Evolutionary conservation across 2,113 vertebrate species (phyloP).

Genomic region (Heterotilapia buettikoferi): DNA sequence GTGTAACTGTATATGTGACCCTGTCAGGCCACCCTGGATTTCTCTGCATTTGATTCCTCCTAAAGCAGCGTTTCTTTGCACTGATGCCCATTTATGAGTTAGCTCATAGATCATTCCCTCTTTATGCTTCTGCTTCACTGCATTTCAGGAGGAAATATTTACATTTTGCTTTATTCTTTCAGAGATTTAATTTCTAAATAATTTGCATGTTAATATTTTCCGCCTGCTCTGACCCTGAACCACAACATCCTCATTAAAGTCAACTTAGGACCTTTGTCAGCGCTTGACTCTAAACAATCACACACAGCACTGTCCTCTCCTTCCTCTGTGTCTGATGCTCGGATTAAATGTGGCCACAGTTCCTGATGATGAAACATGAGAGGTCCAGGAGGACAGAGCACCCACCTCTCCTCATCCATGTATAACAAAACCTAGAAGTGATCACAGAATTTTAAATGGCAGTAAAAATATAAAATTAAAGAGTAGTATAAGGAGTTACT

Average conservation of each 20-base stretch:
- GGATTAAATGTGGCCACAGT: neutral
- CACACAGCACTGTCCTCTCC: neutral
- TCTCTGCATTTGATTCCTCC: neutral
- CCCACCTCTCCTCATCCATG: neutral
- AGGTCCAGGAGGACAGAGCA: neutral
- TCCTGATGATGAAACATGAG: neutral
- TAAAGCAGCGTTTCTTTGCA: neutral
- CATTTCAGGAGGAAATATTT: neutral
- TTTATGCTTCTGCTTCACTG: rapidly evolving
- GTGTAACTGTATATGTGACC: neutral
- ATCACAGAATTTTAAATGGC: rapidly evolving
- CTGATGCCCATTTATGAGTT: neutral
- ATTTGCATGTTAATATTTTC: neutral
- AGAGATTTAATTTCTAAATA: neutral
- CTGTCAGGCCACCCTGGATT: neutral
- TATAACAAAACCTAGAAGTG: neutral
- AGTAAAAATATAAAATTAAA: neutral
- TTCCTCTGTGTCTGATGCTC: neutral
- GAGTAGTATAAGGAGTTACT: neutral
- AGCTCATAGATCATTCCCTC: neutral
- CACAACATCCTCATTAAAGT: neutral
- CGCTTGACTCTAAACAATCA: too few species aligned
- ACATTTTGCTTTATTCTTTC: neutral
- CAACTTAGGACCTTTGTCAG: rapidly evolving
- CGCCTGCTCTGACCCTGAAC: too few species aligned